phyloP scores from a whole-genome alignment of 1,140 invertebrate genomes.

The Platyscapa corneri region DNA sequence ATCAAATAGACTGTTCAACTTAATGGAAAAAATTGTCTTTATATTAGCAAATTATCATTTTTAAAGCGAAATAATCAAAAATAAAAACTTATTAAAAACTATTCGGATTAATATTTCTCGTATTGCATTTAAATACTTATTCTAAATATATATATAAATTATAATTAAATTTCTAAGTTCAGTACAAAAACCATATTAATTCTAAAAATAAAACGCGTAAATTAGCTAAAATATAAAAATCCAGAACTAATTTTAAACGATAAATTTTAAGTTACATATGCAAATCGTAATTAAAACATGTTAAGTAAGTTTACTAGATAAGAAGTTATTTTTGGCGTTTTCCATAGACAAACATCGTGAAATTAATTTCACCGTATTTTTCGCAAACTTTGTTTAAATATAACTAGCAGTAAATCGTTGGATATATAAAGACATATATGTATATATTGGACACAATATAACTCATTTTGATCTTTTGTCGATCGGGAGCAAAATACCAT shows the following conservation, averaged over 20 bases:
- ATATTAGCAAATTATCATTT: too few species aligned
- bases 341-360: neutral
- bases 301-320: neutral
- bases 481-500: conserved; percentile 50
- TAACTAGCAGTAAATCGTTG: conserved; percentile 4
- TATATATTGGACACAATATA: neutral
- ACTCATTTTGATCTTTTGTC: conserved; percentile 34
- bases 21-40: too few species aligned
- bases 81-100: too few species aligned
- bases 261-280: neutral
- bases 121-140: too few species aligned
- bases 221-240: neutral
- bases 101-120: too few species aligned
- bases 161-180: neutral
- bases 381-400: neutral
- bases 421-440: neutral
- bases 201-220: neutral
- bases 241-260: neutral
- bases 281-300: neutral
- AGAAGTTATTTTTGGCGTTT: neutral
- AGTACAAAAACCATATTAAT: neutral
- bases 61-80: too few species aligned
- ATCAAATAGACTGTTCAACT: too few species aligned
- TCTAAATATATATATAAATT: too few species aligned
- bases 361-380: conserved; percentile 15